These are phyloP conservation scores for Clavelina lepadiformis DNA, from an alignment of 23 tunicate species.

Conservation along the genomic window DNA sequence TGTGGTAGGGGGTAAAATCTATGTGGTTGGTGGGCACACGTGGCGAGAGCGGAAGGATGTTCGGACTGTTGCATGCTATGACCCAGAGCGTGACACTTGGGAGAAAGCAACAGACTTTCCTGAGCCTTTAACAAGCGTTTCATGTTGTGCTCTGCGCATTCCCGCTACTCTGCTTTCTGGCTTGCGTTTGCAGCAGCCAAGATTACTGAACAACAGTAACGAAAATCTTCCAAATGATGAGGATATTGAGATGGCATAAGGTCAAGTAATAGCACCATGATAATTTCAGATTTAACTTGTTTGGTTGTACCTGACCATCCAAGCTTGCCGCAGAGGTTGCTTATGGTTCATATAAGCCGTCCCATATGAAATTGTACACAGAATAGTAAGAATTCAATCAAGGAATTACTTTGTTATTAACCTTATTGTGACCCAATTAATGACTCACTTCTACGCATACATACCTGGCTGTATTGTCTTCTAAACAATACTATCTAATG, in stretches of 20 bases:
- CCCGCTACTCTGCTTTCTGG: slow-evolving; percentile 75
- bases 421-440: too few relatives aligned
- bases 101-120: slow-evolving; percentile 97
- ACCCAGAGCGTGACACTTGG: slow-evolving; percentile 92
- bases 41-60: slow-evolving; percentile 99
- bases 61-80: slow-evolving; percentile 98
- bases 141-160: slow-evolving; percentile 92
- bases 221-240: slow-evolving; percentile 77
- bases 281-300: too few relatives aligned
- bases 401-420: too few relatives aligned
- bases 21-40: slow-evolving; percentile 97
- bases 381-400: too few relatives aligned
- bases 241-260: slow-evolving; percentile 58
- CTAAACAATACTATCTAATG: too few relatives aligned
- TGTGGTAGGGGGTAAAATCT: slow-evolving; percentile 88
- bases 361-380: too few relatives aligned
- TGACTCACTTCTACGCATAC: too few relatives aligned
- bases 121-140: slow-evolving; percentile 93
- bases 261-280: neutral
- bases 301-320: too few relatives aligned
- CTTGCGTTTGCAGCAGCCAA: slow-evolving; percentile 54
- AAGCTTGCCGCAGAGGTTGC: too few relatives aligned
- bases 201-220: slow-evolving; percentile 47
- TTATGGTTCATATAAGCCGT: too few relatives aligned
- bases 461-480: too few relatives aligned